Evolutionary conservation across 2,888 invertebrate genomes (phyloP).

Genomic region (Ornithoptera priamus): DNA sequence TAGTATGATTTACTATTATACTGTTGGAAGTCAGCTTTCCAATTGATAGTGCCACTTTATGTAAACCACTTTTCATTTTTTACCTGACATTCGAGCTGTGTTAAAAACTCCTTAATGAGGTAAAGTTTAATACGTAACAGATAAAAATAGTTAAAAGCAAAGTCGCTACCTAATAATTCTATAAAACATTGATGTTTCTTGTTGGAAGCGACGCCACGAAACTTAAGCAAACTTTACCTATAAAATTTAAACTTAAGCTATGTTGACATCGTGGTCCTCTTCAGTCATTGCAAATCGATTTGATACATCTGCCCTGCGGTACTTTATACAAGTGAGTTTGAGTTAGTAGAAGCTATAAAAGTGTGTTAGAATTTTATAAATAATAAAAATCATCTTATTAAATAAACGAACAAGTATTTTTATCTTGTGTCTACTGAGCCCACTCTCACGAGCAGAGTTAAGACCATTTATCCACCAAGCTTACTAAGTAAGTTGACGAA

Average conservation of each 20-base stretch:
- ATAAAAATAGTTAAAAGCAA: not conserved
- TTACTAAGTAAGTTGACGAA: too few species aligned
- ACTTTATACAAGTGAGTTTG: not conserved
- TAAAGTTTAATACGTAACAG: not conserved
- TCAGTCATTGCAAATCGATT: conserved; percentile 18
- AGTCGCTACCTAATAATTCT: not conserved
- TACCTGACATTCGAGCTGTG: too few species aligned
- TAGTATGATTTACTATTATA: too few species aligned
- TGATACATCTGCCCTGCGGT: conserved; percentile 12
- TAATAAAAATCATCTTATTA: not conserved
- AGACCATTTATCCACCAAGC: too few species aligned
- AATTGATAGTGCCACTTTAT: too few species aligned
- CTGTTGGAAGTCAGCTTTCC: too few species aligned
- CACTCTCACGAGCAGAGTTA: too few species aligned
- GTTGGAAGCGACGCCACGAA: not conserved
- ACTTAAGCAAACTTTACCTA: conserved; percentile 14
- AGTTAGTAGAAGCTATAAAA: not conserved
- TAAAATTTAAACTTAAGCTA: conserved; percentile 20
- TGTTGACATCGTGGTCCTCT: conserved; percentile 11
- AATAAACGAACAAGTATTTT: too few species aligned
- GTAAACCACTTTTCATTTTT: too few species aligned
- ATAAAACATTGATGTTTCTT: not conserved
- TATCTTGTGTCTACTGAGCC: too few species aligned
- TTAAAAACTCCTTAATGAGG: not conserved
- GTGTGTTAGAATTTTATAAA: not conserved